A percentile compares a stretch with the other conserved stretches of the same genome.
phyloP scores from a whole-genome alignment of 30 jellyfish, hydroid and myxozoan species.

The Pelagia noctiluca region DNA sequence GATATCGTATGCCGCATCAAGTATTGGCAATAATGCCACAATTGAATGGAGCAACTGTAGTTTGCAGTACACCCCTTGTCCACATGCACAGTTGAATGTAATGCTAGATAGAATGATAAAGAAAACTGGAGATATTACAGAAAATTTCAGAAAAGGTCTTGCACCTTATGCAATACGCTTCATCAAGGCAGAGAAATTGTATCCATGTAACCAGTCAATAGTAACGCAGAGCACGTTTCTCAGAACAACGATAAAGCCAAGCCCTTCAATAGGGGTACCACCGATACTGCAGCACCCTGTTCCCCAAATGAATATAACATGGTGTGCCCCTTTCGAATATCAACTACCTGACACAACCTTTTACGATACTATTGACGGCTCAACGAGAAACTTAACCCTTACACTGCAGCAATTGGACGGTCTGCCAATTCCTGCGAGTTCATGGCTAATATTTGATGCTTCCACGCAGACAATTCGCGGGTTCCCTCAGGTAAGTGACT shows the following conservation, averaged over 20 bases:
- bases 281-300: slow-evolving; percentile 44
- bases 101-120: slow-evolving; percentile 36
- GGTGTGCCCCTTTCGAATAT: slow-evolving; percentile 61
- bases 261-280: slow-evolving; percentile 36
- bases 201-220: slow-evolving; percentile 52
- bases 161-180: slow-evolving; percentile 48
- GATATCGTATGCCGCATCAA: slow-evolving; percentile 48
- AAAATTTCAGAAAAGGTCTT: slow-evolving; percentile 54
- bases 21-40: slow-evolving; percentile 17
- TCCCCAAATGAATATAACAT: slow-evolving; percentile 31
- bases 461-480: slow-evolving; percentile 65
- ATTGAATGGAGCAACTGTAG: slow-evolving; percentile 89
- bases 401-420: slow-evolving; percentile 27
- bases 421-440: slow-evolving; percentile 14
- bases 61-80: slow-evolving; percentile 75
- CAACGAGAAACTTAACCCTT: slow-evolving; percentile 67
- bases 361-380: slow-evolving; percentile 61
- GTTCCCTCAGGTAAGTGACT: slow-evolving; percentile 61
- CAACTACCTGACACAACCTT: slow-evolving; percentile 59
- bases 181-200: slow-evolving; percentile 19
- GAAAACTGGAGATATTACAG: slow-evolving; percentile 16
- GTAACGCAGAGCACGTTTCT: slow-evolving; percentile 1
- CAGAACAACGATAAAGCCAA: neutral
- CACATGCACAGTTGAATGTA: slow-evolving; percentile 7
- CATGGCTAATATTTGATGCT: slow-evolving; percentile 80